Evolutionary conservation across 1,140 invertebrate genomes (phyloP), one percentile per base, ranked within the genome.

Genomic region (Dysdera silvatica): DNA sequence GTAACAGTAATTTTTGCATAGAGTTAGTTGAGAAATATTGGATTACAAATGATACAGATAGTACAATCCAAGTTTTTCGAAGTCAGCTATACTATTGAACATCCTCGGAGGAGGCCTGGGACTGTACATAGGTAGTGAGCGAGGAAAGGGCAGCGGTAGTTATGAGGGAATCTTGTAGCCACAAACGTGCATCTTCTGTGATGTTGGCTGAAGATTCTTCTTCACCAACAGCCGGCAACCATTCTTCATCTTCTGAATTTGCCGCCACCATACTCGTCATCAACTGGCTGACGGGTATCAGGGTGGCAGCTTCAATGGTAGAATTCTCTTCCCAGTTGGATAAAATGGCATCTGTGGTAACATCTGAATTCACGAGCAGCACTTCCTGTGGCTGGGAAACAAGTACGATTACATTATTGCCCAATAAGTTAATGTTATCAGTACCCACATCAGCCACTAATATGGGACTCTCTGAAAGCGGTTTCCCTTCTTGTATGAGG

Each of bases 101-200:
- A 18, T 48, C 32, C 49, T 62, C 56, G 18, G 52, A 16, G 16
- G 26, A n/a, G n/a, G 52, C 33, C 29, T 62, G 55, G 16, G 52
- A 47, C 41, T 62, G 52, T 4, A 62, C 61, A 47, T 48, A 62
- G 4, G 52, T 55, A 20, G 61, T 49, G 7, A 62, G 61, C 14
- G 52, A 55, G 8, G 61, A 62, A 5, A 62, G 32, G 28, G 61
- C 61, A 24, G 61, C 61, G 18, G 61, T 62, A 6, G 61, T 62
- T n/a, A 62, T 62, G 4, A 62, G 53, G 14, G 61, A 62, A 62
- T 62, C 61, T 2, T 53, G 61, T 40, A 62, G 56, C 61, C 61
- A 62, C 18, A 52, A 62, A 49, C 56, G 55, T 40, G 61, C 61
- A 49, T 62, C 61, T 48, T 62, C 61, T 35, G 56, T 43, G n/a